A percentile compares a stretch with the other conserved stretches of the same genome.
Conservation (phyloP, 2,888 invertebrate species). For the Aphodius sticticus region DNA sequence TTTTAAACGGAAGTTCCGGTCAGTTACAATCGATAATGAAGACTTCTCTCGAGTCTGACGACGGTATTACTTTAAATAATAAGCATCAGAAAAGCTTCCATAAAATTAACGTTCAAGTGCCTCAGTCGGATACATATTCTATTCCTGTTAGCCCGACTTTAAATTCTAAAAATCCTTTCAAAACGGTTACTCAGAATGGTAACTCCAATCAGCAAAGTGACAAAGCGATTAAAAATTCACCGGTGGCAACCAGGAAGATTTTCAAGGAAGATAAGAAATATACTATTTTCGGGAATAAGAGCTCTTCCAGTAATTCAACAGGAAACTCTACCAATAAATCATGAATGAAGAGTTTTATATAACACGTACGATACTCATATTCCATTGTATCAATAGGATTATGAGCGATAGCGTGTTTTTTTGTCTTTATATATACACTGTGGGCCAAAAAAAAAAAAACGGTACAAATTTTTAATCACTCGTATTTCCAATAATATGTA, state of each 20-base stretch:
- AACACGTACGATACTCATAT: not conserved
- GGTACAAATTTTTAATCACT: too few relatives aligned
- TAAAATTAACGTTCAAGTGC: slow-evolving; percentile 50
- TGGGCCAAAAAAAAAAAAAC: too few relatives aligned
- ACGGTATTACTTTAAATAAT: slow-evolving; percentile 37
- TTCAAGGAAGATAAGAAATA: slow-evolving; percentile 32
- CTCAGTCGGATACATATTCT: slow-evolving; percentile 44
- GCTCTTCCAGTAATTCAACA: slow-evolving; percentile 46
- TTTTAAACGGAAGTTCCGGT: slow-evolving; percentile 20
- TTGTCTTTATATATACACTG: too few relatives aligned
- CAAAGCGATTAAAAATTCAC: slow-evolving; percentile 20
- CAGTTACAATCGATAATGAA: slow-evolving; percentile 34
- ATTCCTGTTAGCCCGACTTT: slow-evolving; percentile 34
- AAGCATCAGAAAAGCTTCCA: slow-evolving; percentile 41
- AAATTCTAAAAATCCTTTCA: slow-evolving; percentile 7
- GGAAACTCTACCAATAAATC: slow-evolving; percentile 37
- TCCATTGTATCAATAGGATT: not conserved
- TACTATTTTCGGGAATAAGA: slow-evolving; percentile 38
- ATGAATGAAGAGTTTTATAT: not conserved
- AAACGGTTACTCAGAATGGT: not conserved
- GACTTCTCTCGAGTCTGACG: slow-evolving; percentile 30
- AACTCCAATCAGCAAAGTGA: slow-evolving; percentile 10
- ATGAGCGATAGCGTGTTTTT: not conserved
- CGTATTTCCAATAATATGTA: too few relatives aligned
- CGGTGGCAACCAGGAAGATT: slow-evolving; percentile 19